A percentile compares a stretch with the other conserved stretches of the same genome.
phyloP scores from a whole-genome alignment of 23 tunicate species.

The Aplidium turbinatum region DNA sequence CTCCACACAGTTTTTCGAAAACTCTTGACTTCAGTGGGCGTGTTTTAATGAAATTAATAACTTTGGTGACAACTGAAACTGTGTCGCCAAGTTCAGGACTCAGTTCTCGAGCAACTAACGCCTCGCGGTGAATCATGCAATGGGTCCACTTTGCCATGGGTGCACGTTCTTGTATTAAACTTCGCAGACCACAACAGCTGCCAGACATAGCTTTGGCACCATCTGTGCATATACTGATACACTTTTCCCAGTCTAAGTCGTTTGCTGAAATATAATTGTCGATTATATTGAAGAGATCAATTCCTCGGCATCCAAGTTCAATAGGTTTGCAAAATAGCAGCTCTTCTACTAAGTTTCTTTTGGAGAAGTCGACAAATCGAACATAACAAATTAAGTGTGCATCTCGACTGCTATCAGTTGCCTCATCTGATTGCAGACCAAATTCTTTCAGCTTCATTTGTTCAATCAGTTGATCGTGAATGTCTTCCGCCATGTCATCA shows the following conservation, averaged over 20 bases:
- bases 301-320: constrained; percentile 12
- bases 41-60: constrained; percentile 43
- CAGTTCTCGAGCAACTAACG: constrained; percentile 36
- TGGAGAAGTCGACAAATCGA: neutral
- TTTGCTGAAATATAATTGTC: constrained; percentile 51
- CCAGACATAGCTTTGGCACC: constrained; percentile 60
- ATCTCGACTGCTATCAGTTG: constrained; percentile 24
- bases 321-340: constrained; percentile 10
- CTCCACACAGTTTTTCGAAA: constrained; percentile 33
- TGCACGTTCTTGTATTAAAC: constrained; percentile 45
- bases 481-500: constrained; percentile 41
- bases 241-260: constrained; percentile 41
- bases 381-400: neutral
- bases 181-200: constrained; percentile 41
- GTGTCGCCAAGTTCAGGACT: constrained; percentile 31
- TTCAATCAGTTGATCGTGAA: constrained; percentile 47
- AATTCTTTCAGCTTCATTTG: constrained; percentile 32
- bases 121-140: constrained; percentile 59
- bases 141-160: constrained; percentile 46
- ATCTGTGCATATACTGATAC: constrained; percentile 58
- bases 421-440: constrained; percentile 41
- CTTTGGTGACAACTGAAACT: constrained; percentile 28
- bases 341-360: neutral
- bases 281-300: constrained; percentile 44
- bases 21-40: constrained; percentile 33